Percentiles rank a stretch among this genome's conserved stretches.
Evolutionary conservation across 2,888 invertebrate species (phyloP).

Genomic region (Cheilosia pagana): DNA sequence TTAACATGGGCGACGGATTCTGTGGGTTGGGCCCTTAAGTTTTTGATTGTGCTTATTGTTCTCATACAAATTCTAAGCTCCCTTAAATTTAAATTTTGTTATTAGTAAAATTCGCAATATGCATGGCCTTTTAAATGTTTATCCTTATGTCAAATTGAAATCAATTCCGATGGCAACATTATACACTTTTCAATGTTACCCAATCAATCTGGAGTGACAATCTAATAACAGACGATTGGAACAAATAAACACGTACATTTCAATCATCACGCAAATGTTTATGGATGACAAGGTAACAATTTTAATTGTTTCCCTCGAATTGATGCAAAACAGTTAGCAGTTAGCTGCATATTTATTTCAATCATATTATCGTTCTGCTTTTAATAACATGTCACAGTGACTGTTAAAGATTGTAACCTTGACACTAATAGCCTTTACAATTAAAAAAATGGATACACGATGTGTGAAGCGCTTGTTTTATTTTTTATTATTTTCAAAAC

Average conservation of each 20-base stretch:
- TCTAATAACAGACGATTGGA: not conserved
- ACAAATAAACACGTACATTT: not conserved
- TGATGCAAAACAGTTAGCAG: not conserved
- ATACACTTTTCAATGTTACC: not conserved
- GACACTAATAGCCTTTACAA: constrained; percentile 37
- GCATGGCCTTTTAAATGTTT: too few relatives aligned
- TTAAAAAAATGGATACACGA: constrained; percentile 43
- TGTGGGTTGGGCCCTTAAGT: too few relatives aligned
- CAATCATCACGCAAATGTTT: constrained; percentile 12
- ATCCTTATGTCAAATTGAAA: too few relatives aligned
- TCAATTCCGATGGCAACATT: too few relatives aligned
- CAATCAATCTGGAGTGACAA: too few relatives aligned
- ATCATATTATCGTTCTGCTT: not conserved
- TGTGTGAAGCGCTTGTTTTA: constrained; percentile 25
- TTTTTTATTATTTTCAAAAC: not conserved
- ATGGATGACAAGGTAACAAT: not conserved
- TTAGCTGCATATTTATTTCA: not conserved
- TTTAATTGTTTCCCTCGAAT: constrained; percentile 13
- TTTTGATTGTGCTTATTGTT: too few relatives aligned
- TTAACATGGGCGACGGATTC: too few relatives aligned
- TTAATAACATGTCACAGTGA: constrained; percentile 2
- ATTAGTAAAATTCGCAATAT: too few relatives aligned
- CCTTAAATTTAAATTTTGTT: too few relatives aligned
- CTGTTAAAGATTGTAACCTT: constrained; percentile 33
- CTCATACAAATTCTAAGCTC: too few relatives aligned